Evolutionary conservation across 2,888 invertebrate genomes (phyloP).

Genomic region (Achlya flavicornis): DNA sequence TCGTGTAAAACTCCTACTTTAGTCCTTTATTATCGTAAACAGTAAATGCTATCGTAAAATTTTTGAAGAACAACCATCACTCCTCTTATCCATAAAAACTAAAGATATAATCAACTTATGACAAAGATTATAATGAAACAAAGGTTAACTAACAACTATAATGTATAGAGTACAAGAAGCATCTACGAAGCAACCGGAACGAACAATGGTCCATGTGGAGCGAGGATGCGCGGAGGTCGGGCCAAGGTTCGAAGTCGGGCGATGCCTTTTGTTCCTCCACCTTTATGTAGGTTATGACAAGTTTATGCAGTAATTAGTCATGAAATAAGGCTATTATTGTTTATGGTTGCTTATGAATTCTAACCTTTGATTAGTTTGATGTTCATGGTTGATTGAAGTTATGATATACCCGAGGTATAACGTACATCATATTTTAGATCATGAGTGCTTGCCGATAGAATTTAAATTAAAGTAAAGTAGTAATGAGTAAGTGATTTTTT

Average conservation of each 20-base stretch:
- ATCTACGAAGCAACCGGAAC: slow-evolving; percentile 33
- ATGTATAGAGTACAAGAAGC: not conserved
- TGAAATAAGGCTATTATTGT: not conserved
- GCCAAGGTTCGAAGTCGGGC: slow-evolving; percentile 72
- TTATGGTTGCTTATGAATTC: not conserved
- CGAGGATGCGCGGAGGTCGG: slow-evolving; percentile 79
- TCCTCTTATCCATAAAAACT: too few species aligned
- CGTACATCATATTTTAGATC: not conserved
- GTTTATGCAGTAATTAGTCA: slow-evolving; percentile 11
- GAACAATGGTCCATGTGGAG: slow-evolving; percentile 67
- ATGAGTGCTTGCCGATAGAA: not conserved
- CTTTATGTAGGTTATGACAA: slow-evolving; percentile 39
- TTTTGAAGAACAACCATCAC: too few species aligned
- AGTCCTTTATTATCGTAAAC: too few species aligned
- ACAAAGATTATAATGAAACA: not conserved
- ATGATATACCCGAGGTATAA: not conserved
- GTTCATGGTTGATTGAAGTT: not conserved
- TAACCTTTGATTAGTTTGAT: not conserved
- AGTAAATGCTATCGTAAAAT: too few species aligned
- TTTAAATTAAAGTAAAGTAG: too few species aligned
- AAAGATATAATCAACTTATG: not conserved
- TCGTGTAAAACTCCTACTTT: too few species aligned
- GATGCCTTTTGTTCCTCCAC: slow-evolving; percentile 68
- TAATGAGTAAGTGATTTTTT: too few species aligned
- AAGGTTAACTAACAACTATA: not conserved